These are phyloP conservation scores for Podiceps cristatus DNA, from an alignment of 2,113 vertebrate species.

Conservation along the genomic window DNA sequence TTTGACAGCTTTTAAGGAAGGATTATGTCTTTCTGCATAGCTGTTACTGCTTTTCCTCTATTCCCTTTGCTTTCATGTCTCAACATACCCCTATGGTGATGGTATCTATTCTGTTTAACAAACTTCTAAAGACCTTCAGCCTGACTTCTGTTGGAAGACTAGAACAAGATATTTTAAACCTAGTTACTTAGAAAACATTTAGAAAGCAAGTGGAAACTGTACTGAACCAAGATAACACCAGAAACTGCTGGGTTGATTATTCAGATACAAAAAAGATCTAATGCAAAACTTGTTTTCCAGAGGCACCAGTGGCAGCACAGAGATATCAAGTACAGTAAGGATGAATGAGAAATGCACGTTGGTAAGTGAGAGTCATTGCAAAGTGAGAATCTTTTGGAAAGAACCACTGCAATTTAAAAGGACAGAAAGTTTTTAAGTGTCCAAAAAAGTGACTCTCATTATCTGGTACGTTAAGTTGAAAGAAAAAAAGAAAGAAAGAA, in stretches of 20 bases:
- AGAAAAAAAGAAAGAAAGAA: neutral
- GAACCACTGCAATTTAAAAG: neutral
- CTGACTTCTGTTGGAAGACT: neutral
- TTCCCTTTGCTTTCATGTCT: neutral
- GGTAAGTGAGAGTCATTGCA: neutral
- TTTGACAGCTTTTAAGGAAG: neutral
- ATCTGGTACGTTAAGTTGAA: neutral
- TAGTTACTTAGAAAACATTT: neutral
- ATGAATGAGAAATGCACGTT: neutral
- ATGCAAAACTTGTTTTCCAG: neutral
- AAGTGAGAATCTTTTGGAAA: neutral
- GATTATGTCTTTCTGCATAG: neutral
- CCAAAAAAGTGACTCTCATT: neutral
- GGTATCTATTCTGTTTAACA: neutral
- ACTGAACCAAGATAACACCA: neutral
- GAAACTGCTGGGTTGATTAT: neutral
- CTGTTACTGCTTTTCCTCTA: neutral
- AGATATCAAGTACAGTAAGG: neutral
- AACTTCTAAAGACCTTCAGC: neutral
- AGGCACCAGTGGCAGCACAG: neutral
- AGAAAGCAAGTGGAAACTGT: neutral
- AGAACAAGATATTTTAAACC: neutral
- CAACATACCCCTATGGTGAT: neutral
- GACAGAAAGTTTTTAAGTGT: neutral
- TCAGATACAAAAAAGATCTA: neutral